Percentiles rank a stretch among this genome's conserved stretches.
phyloP scores from a whole-genome alignment of 2,888 invertebrate genomes.

The Eupithecia exiguata region DNA sequence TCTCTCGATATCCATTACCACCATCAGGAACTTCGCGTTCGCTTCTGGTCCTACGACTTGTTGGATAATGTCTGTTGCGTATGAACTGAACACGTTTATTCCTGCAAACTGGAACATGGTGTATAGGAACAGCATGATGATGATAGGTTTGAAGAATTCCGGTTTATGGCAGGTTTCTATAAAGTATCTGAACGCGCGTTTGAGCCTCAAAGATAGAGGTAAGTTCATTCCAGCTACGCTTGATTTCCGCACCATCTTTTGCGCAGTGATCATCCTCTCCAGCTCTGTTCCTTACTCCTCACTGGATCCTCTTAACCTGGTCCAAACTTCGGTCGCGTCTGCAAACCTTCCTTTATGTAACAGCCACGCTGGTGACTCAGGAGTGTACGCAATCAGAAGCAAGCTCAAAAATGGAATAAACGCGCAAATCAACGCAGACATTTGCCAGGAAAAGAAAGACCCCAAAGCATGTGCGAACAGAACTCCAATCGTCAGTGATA shows the following conservation, averaged over 20 bases:
- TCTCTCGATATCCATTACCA: constrained; percentile 86
- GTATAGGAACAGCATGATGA: constrained; percentile 85
- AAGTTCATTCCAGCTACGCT: constrained; percentile 59
- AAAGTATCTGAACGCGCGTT: constrained; percentile 59
- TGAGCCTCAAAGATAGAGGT: constrained; percentile 52
- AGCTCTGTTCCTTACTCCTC: constrained; percentile 72
- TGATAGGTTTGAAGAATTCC: constrained; percentile 84
- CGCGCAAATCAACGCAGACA: constrained; percentile 80
- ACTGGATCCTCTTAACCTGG: constrained; percentile 82
- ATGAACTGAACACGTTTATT: constrained; percentile 87
- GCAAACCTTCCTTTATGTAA: constrained; percentile 82
- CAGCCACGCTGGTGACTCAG: constrained; percentile 88
- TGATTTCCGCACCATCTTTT: constrained; percentile 65
- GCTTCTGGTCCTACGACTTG: constrained; percentile 84
- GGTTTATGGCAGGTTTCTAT: constrained; percentile 67
- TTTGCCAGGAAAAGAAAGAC: constrained; percentile 83
- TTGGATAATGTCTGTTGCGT: constrained; percentile 86
- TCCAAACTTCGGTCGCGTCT: constrained; percentile 83
- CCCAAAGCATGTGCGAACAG: constrained; percentile 86
- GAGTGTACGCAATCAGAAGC: constrained; percentile 80
- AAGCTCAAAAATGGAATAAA: constrained; percentile 79
- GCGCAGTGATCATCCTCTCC: constrained; percentile 74
- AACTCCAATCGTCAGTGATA: constrained; percentile 85
- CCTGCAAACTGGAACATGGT: constrained; percentile 88
- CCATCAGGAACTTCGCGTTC: constrained; percentile 85